Percentiles rank a stretch among this genome's conserved stretches.
Evolutionary conservation across 2,888 invertebrate genomes (phyloP).

Genomic region (Cheilosia soror): DNA sequence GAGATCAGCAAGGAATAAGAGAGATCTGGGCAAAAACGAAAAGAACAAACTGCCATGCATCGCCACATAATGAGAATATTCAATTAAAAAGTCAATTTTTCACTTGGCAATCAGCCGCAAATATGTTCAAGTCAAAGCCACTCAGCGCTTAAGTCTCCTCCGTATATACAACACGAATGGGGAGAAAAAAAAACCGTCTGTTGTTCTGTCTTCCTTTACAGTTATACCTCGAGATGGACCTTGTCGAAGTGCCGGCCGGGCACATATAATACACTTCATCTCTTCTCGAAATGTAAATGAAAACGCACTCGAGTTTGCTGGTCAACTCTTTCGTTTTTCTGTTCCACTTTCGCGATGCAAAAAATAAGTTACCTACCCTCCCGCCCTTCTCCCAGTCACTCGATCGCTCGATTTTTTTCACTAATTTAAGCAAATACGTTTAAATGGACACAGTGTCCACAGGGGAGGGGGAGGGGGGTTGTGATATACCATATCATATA

Average conservation of each 20-base stretch:
- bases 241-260: slow-evolving; percentile 24
- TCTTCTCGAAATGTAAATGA: slow-evolving; percentile 4
- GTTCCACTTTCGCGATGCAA: slow-evolving; percentile 62
- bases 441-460: slow-evolving; percentile 59
- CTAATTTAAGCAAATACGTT: slow-evolving; percentile 66
- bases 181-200: slow-evolving; percentile 1
- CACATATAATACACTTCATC: slow-evolving; percentile 25
- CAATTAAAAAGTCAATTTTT: slow-evolving; percentile 76
- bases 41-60: slow-evolving; percentile 53
- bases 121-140: slow-evolving; percentile 71
- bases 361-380: not conserved
- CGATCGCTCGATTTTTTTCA: slow-evolving; percentile 7
- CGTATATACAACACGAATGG: too few relatives aligned
- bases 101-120: slow-evolving; percentile 73
- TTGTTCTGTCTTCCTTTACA: slow-evolving; percentile 66
- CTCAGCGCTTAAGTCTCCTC: slow-evolving; percentile 39
- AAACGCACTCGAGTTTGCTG: slow-evolving; percentile 43
- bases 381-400: not conserved
- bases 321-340: slow-evolving; percentile 58
- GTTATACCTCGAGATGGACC: slow-evolving; percentile 46
- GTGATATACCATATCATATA: slow-evolving; percentile 43
- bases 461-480: not conserved
- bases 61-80: slow-evolving; percentile 70
- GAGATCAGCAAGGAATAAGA: slow-evolving; percentile 20
- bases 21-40: slow-evolving; percentile 17